Conservation (phyloP, 2,888 invertebrate genomes). For the Lymantria monacha region DNA sequence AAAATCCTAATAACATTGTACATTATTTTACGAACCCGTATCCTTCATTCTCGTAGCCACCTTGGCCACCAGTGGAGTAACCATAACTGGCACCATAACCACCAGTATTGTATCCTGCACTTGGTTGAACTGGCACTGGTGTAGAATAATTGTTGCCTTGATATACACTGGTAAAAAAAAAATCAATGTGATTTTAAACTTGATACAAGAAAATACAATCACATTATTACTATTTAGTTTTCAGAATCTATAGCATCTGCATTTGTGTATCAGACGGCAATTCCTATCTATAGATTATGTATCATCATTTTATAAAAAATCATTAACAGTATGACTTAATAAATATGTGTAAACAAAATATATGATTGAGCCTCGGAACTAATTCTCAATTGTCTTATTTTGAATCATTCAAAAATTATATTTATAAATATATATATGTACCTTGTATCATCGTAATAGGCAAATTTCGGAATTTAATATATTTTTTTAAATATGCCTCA, state of each 20-base stretch:
- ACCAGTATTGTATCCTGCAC: constrained; percentile 58
- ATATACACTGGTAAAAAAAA: constrained; percentile 54
- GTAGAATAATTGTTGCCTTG: constrained; percentile 61
- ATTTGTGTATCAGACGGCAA: constrained; percentile 77
- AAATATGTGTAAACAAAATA: too few relatives aligned
- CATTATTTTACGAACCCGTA: constrained; percentile 51
- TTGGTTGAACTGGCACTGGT: constrained; percentile 52
- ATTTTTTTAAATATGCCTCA: too few relatives aligned
- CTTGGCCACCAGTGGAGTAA: constrained; percentile 63
- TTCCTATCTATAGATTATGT: constrained; percentile 64
- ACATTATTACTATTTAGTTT: neutral
- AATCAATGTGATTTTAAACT: neutral
- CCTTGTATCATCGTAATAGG: too few relatives aligned
- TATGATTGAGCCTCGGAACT: too few relatives aligned
- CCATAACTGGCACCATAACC: constrained; percentile 64
- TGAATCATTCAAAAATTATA: too few relatives aligned
- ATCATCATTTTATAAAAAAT: constrained; percentile 35
- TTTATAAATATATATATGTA: too few relatives aligned
- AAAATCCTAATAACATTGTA: too few relatives aligned
- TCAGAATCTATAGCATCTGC: constrained; percentile 67
- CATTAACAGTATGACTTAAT: too few relatives aligned
- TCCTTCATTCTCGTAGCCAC: constrained; percentile 64
- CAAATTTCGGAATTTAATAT: too few relatives aligned
- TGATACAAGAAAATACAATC: neutral
- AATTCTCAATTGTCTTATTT: too few relatives aligned